Conservation (phyloP, 2,888 invertebrate genomes). For the Drosophila putrida region DNA sequence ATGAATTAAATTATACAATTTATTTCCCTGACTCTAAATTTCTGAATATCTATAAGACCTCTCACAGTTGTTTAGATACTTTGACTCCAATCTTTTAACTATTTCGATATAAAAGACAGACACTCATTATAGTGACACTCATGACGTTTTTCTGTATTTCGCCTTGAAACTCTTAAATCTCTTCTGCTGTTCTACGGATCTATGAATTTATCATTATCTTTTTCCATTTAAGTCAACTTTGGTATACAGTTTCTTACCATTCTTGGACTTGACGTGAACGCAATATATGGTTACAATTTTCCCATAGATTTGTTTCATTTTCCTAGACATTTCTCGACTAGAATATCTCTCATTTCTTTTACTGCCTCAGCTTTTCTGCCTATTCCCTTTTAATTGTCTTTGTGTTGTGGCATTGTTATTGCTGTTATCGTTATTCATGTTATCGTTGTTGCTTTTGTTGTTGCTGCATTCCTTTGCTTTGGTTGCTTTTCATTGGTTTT, state of each 20-base stretch:
- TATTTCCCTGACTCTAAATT: no score
- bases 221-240: not conserved
- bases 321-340: slow-evolving; percentile 16
- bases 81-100: no score
- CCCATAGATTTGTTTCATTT: slow-evolving; percentile 48
- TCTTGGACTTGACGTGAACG: not conserved
- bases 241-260: slow-evolving; percentile 1
- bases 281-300: slow-evolving; percentile 40
- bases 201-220: not conserved
- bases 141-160: no score
- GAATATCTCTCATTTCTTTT: slow-evolving; percentile 27
- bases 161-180: not conserved
- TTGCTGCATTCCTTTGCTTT: slow-evolving; percentile 72
- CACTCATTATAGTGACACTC: no score
- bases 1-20: no score
- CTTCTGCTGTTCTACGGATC: not conserved
- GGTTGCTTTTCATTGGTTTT: slow-evolving; percentile 69
- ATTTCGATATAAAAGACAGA: no score
- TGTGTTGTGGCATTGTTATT: slow-evolving; percentile 54
- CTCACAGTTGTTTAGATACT: no score
- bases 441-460: slow-evolving; percentile 44
- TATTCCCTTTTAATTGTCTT: slow-evolving; percentile 56
- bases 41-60: not conserved
- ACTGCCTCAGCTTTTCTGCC: slow-evolving; percentile 35
- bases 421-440: slow-evolving; percentile 45